Evolutionary conservation across 37 sponge, comb jelly and placozoan genomes (phyloP).

Genomic region (Agelas oroides): DNA sequence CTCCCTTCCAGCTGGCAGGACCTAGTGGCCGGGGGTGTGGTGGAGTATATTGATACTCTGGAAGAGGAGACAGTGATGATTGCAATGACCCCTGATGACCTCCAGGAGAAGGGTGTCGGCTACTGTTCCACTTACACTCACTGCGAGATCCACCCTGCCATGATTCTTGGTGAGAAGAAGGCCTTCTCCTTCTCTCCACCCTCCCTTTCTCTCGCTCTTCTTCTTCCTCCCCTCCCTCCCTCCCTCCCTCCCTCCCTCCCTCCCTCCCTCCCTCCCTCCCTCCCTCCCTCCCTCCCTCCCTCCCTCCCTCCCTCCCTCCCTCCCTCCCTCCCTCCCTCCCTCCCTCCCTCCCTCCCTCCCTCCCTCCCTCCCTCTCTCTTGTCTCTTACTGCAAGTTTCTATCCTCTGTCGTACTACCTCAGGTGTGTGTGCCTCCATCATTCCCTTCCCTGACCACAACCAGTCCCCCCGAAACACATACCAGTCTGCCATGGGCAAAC

Average conservation of each 20-base stretch:
- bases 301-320: neutral
- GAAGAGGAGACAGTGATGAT: conserved; percentile 99
- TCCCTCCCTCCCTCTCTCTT: neutral
- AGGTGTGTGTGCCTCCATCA: conserved; percentile 97
- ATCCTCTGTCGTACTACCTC: conserved; percentile 24
- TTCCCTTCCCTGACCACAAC: conserved; percentile 99
- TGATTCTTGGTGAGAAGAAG: conserved; percentile 98
- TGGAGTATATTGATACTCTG: conserved; percentile 99
- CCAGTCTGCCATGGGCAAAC: conserved; percentile 99
- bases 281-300: neutral
- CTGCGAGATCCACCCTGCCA: conserved; percentile 99
- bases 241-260: conserved; percentile 3
- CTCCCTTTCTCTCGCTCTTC: neutral
- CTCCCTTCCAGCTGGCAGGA: conserved; percentile 91
- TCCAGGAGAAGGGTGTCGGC: conserved; percentile 66
- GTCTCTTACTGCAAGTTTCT: neutral
- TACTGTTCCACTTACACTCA: conserved; percentile 99
- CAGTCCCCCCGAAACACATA: conserved; percentile 99
- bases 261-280: conserved; percentile 9
- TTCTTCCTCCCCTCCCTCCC: conserved; percentile 8
- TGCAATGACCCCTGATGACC: conserved; percentile 98
- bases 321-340: neutral
- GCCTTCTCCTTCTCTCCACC: conserved; percentile 77
- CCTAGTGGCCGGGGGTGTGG: conserved; percentile 94
- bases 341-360: neutral